Conservation (phyloP, 2,113 vertebrate genomes). For the Hassar affinis region DNA sequence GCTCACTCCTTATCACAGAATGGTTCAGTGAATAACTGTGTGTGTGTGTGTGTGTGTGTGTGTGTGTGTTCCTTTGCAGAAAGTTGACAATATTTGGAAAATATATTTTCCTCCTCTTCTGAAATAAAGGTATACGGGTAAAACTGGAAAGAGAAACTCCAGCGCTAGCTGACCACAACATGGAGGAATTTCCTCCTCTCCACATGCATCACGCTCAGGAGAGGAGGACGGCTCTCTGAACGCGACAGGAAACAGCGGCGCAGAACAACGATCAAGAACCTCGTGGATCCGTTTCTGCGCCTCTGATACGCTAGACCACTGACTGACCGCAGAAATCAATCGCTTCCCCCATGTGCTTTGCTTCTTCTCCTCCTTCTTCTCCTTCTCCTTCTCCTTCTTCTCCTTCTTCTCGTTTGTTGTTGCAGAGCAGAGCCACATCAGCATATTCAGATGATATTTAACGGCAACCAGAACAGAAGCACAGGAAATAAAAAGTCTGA, state of each 20-base stretch:
- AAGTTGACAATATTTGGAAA: not conserved
- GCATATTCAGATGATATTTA: constrained; percentile 78
- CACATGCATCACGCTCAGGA: constrained; percentile 39
- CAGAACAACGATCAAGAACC: constrained; percentile 55
- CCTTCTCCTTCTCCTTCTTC: constrained; percentile 59
- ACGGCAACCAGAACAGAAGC: constrained; percentile 75
- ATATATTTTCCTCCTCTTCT: not conserved
- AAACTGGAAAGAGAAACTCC: constrained; percentile 12
- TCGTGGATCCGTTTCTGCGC: constrained; percentile 63
- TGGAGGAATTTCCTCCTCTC: constrained; percentile 21
- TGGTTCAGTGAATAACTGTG: not conserved
- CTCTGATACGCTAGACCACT: constrained; percentile 45
- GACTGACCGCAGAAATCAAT: constrained; percentile 62
- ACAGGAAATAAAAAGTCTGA: constrained; percentile 69
- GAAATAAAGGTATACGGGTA: not conserved
- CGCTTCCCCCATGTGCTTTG: too few species aligned
- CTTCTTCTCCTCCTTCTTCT: constrained; percentile 62
- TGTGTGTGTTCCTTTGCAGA: not conserved
- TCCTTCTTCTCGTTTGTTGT: not conserved
- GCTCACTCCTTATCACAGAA: not conserved
- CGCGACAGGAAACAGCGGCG: constrained; percentile 64
- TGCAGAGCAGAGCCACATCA: constrained; percentile 64
- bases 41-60: constrained; percentile 23
- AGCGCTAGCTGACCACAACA: constrained; percentile 1
- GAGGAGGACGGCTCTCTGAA: constrained; percentile 54